These are phyloP conservation scores for Heterocephalus glaber DNA, from an alignment of 2,113 vertebrate species.

Conservation along the genomic window DNA sequence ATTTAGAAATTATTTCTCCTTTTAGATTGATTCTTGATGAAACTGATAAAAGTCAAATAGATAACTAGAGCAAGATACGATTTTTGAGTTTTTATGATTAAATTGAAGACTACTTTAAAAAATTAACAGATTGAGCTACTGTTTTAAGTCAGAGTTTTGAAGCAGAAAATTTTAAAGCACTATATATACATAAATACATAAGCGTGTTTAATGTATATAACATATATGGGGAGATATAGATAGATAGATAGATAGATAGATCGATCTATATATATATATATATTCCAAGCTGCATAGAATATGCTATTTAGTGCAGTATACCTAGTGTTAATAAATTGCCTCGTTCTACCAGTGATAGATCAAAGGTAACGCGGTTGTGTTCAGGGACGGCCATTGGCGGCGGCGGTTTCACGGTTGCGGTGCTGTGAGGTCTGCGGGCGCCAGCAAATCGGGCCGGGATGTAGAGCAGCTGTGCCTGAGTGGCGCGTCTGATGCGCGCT, in stretches of 20 bases:
- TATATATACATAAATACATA: not conserved
- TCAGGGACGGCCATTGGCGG: too few relatives aligned
- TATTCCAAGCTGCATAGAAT: not conserved
- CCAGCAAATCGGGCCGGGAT: too few relatives aligned
- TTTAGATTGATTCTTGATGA: not conserved
- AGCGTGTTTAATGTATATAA: not conserved
- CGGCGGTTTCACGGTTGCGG: too few relatives aligned
- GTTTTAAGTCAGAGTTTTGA: not conserved
- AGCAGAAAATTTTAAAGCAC: not conserved
- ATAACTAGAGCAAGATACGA: not conserved
- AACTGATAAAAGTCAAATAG: not conserved
- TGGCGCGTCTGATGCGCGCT: too few relatives aligned
- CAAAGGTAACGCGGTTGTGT: too few relatives aligned
- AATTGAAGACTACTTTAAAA: slow-evolving; percentile 11
- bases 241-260: too few relatives aligned
- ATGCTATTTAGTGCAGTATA: not conserved
- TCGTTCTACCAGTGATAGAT: not conserved
- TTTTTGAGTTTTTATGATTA: not conserved
- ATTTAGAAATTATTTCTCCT: not conserved
- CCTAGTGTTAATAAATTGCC: not conserved
- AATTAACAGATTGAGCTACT: not conserved
- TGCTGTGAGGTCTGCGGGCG: too few relatives aligned
- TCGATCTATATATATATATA: not conserved
- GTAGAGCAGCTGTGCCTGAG: too few relatives aligned
- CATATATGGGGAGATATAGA: too few relatives aligned